Conservation (phyloP, 2,113 vertebrate genomes). For the Cavia aperea region DNA sequence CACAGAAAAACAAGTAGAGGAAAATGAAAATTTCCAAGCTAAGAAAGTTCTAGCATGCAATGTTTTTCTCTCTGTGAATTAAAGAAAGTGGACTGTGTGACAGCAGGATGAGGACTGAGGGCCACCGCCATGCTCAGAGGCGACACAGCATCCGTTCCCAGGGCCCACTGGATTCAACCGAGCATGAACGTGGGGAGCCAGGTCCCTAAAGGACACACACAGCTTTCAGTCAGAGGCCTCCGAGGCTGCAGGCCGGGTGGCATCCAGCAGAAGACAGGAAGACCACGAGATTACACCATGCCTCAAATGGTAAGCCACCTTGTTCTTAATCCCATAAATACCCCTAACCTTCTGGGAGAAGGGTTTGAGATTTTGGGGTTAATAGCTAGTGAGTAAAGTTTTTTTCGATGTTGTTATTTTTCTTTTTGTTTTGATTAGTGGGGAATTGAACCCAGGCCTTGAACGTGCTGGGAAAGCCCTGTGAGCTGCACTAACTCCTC, state of each 20-base stretch:
- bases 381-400: background rate
- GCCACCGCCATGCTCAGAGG: background rate
- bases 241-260: background rate
- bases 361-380: background rate
- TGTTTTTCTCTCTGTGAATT: background rate
- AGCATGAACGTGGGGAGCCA: background rate
- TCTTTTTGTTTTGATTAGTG: background rate
- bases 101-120: background rate
- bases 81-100: background rate
- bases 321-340: background rate
- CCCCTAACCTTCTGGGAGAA: background rate
- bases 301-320: background rate
- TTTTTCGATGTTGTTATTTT: background rate
- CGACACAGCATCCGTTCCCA: background rate
- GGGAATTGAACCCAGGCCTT: background rate
- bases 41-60: background rate
- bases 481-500: background rate
- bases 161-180: background rate
- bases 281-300: background rate
- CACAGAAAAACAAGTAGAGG: background rate
- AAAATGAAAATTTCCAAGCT: background rate
- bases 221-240: constrained; percentile 37
- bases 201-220: background rate
- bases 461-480: background rate
- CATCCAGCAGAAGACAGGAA: background rate